phyloP scores from a whole-genome alignment of 2,888 invertebrate genomes.

The Fabriciana adippe region DNA sequence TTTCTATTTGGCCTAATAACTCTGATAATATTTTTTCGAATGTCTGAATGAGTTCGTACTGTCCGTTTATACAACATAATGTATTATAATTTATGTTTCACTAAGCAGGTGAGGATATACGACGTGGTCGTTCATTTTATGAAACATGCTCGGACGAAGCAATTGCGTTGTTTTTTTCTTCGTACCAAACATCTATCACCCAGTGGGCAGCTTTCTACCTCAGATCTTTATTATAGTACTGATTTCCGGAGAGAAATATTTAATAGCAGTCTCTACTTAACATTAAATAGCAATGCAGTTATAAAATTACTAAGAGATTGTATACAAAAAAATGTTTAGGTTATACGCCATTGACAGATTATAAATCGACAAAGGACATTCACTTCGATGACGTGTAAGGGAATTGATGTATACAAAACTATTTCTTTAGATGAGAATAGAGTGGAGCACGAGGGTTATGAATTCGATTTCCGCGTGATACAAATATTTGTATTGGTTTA shows the following conservation, averaged over 20 bases:
- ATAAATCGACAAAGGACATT: conserved; percentile 5
- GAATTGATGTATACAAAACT: too few species aligned
- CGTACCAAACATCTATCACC: conserved; percentile 77
- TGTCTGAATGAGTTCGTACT: conserved; percentile 78
- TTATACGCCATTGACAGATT: conserved; percentile 6
- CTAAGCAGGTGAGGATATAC: conserved; percentile 82
- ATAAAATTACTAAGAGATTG: background rate
- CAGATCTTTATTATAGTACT: conserved; percentile 77
- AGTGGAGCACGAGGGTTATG: too few species aligned
- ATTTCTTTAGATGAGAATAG: too few species aligned
- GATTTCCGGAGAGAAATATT: conserved; percentile 70
- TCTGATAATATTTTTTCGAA: conserved; percentile 70
- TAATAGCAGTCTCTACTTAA: conserved; percentile 29
- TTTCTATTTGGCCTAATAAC: conserved; percentile 68
- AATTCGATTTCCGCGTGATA: too few species aligned
- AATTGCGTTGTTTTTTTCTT: conserved; percentile 80
- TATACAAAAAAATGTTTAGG: conserved; percentile 4
- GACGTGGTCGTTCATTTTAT: conserved; percentile 80
- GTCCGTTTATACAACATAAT: conserved; percentile 80
- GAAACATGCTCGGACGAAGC: conserved; percentile 80
- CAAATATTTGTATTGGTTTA: too few species aligned
- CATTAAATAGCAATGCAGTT: conserved; percentile 30
- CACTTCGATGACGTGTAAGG: too few species aligned
- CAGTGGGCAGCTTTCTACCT: conserved; percentile 78
- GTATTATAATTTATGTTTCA: conserved; percentile 82